Evolutionary conservation across 2,113 vertebrate species (phyloP).

Genomic region (Semnornis frantzii): DNA sequence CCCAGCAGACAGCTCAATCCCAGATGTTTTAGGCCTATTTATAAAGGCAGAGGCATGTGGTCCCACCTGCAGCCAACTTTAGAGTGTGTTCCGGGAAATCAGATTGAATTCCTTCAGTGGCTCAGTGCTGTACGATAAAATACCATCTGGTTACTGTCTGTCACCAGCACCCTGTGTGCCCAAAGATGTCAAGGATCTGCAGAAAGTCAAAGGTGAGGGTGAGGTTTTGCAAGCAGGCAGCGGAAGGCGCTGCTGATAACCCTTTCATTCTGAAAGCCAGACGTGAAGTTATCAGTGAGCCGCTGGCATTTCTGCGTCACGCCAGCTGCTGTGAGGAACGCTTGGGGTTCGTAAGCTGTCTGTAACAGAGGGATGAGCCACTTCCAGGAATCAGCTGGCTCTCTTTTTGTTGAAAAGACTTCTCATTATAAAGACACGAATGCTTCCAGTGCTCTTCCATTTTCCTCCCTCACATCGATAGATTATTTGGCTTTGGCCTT

Average conservation of each 20-base stretch:
- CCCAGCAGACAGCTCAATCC: neutral
- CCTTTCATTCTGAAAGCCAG: neutral
- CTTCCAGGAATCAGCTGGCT: constrained; percentile 5
- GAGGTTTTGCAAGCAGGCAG: constrained; percentile 17
- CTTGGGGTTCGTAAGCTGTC: neutral
- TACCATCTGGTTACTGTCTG: constrained; percentile 59
- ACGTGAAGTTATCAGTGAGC: neutral
- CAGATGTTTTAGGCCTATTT: neutral
- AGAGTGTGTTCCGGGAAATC: constrained; percentile 44
- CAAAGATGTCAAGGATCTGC: neutral
- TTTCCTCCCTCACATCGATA: neutral
- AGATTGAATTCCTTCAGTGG: constrained; percentile 43
- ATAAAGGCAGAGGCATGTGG: neutral
- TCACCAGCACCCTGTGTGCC: neutral
- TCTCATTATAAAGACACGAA: neutral
- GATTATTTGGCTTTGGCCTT: neutral
- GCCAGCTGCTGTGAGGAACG: constrained; percentile 17
- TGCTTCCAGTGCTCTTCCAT: neutral
- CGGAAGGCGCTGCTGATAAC: constrained; percentile 40
- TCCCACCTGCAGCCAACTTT: constrained; percentile 43
- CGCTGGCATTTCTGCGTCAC: neutral
- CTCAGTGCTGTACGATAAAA: neutral
- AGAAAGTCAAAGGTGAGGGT: constrained; percentile 23
- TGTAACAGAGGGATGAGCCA: rapidly evolving
- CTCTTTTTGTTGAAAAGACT: constrained; percentile 4